Evolutionary conservation across 2,113 vertebrate species (phyloP), one percentile per base, ranked within the genome.

Genomic region (Saccopteryx leptura): DNA sequence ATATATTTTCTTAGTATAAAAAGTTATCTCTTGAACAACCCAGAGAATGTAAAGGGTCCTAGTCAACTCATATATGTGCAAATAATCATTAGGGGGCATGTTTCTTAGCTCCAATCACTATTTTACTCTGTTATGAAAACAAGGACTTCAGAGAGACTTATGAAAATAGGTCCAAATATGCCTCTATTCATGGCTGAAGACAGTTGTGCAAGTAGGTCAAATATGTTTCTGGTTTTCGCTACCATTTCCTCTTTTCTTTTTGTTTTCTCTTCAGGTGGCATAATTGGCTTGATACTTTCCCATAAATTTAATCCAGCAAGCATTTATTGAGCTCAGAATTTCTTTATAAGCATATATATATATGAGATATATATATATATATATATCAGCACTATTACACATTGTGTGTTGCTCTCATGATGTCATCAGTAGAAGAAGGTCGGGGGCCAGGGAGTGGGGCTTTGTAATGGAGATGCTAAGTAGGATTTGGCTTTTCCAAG

Each of bases 291-390:
- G 56, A 92, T 68, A 87, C 23, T 6, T 74, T 79, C n/a, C 12
- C 21, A 33, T 92, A 75, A 58, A 83, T 94, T 92, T 82, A 96
- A 94, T 46, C 7, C 18, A 61, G 58, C n/a, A 76, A 92, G 24
- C 86, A n/a, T 66, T 93, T 94, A 68, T 17, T 76, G 68, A 90
- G 48, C 26, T 78, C n/a, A 50, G 18, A 88, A 33, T 86, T 66
- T 80, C 50, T 88, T 90, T 71, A 46, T 19, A 60, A 24, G 23
- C 13, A 31, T 24, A 39, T 82, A 31, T 15, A 33, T 23, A 74
- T 46, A 31, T 24, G 39, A 39, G n/a, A 39, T 82, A 31, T 14
- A 33, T 23, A 74, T 46, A n/a, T n/a, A 31, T 24, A 39, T 82
- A 31, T 15, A 33, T 23, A 74, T 46, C 54, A 60, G 46, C 24